phyloP scores from a whole-genome alignment of 2,113 vertebrate species.

The Microcebus lehilahytsara region DNA sequence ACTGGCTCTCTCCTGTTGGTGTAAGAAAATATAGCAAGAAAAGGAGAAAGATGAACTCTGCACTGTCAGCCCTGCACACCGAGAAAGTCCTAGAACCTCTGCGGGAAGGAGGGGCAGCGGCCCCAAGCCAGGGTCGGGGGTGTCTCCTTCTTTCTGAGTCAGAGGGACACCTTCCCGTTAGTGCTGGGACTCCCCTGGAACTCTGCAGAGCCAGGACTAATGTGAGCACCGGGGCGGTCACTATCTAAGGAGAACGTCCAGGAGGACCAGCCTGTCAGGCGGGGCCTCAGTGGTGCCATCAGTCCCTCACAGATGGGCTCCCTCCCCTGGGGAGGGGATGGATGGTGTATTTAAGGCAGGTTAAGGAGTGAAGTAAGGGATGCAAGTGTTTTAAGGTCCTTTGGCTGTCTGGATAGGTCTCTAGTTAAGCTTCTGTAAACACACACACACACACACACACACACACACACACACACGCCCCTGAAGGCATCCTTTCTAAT shows the following conservation, averaged over 20 bases:
- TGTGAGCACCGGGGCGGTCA: not conserved
- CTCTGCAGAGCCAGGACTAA: not conserved
- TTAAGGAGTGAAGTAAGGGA: not conserved
- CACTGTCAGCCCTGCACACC: too few relatives aligned
- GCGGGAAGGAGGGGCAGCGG: not conserved
- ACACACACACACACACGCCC: too few relatives aligned
- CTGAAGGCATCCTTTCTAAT: not conserved
- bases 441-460: too few relatives aligned
- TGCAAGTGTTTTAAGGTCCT: not conserved
- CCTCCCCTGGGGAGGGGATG: not conserved
- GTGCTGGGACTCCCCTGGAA: not conserved
- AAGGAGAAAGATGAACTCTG: not conserved
- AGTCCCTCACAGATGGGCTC: not conserved
- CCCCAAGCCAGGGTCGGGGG: too few relatives aligned
- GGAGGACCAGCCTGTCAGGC: not conserved
- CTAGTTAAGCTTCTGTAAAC: too few relatives aligned
- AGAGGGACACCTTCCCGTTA: not conserved
- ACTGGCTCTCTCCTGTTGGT: not conserved
- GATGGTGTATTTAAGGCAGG: too few relatives aligned
- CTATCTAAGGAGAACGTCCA: not conserved
- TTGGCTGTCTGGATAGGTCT: not conserved
- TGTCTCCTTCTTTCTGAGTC: not conserved
- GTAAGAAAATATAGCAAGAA: not conserved
- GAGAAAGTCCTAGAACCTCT: not conserved
- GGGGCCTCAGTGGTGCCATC: accelerated